Evolutionary conservation across 2,113 vertebrate species (phyloP).

Genomic region (Labeo catla): DNA sequence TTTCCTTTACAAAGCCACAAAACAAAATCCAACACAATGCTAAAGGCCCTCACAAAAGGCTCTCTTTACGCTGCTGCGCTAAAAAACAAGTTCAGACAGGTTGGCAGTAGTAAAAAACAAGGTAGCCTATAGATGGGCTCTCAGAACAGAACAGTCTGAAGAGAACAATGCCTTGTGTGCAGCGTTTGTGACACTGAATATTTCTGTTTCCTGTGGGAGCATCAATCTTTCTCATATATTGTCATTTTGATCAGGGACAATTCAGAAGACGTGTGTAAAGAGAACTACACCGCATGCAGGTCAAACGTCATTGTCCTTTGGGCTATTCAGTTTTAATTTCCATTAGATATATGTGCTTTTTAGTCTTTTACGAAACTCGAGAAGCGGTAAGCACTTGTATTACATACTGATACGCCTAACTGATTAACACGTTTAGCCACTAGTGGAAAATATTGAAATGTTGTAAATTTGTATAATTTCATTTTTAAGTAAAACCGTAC

Average conservation of each 20-base stretch:
- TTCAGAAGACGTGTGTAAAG: conserved; percentile 39
- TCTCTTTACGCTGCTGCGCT: conserved; percentile 8
- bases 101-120: conserved; percentile 25
- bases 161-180: conserved; percentile 20
- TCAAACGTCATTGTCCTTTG: conserved; percentile 39
- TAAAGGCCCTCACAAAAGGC: conserved; percentile 26
- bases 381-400: background rate
- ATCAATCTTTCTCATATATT: conserved; percentile 42
- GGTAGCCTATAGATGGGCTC: background rate
- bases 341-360: background rate
- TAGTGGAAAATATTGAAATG: background rate
- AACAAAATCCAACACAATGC: conserved; percentile 8
- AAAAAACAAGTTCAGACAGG: conserved; percentile 51
- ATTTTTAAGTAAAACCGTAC: background rate
- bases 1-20: background rate
- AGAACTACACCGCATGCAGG: conserved; percentile 23
- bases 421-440: background rate
- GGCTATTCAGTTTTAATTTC: conserved; percentile 50
- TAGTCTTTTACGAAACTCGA: background rate
- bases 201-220: conserved; percentile 15
- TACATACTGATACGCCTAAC: background rate
- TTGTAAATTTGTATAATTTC: background rate
- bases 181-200: background rate
- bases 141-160: background rate
- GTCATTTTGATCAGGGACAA: conserved; percentile 15